Conservation (phyloP, 1,140 invertebrate genomes). For the Marisa cornuarietis region DNA sequence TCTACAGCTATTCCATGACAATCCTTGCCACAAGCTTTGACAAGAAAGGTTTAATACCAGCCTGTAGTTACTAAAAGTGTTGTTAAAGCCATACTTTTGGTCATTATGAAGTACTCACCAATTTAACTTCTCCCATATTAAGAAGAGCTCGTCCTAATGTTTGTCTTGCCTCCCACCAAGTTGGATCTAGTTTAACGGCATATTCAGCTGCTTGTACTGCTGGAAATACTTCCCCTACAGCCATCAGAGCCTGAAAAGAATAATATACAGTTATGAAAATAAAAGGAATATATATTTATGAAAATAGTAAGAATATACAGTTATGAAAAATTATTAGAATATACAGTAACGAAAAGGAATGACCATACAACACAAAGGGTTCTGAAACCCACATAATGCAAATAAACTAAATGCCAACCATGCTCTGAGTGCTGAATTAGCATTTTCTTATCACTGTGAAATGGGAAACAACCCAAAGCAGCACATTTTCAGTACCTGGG, state of each 20-base stretch:
- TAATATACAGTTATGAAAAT: background rate
- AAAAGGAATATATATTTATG: background rate
- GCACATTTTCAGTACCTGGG: constrained; percentile 49
- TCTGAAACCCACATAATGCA: background rate
- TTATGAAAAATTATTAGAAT: background rate
- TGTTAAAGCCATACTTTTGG: no score
- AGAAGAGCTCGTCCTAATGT: constrained; percentile 66
- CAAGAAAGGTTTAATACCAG: no score
- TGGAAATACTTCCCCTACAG: constrained; percentile 55
- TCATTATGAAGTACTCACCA: constrained; percentile 46
- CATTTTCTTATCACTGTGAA: background rate
- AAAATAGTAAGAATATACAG: background rate
- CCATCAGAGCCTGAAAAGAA: constrained; percentile 48
- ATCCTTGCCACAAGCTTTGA: no score
- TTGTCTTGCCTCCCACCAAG: constrained; percentile 66
- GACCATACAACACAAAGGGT: background rate
- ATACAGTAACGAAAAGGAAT: background rate
- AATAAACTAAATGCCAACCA: background rate
- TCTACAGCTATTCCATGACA: no score
- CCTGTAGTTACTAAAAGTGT: no score
- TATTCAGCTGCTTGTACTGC: constrained; percentile 57
- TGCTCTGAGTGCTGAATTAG: background rate
- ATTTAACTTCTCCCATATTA: constrained; percentile 64
- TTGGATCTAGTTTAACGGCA: constrained; percentile 57
- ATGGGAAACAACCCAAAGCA: constrained; percentile 7